Evolutionary conservation across 2,113 vertebrate genomes (phyloP), one percentile per base, ranked within the genome.

Genomic region (Chionis minor): DNA sequence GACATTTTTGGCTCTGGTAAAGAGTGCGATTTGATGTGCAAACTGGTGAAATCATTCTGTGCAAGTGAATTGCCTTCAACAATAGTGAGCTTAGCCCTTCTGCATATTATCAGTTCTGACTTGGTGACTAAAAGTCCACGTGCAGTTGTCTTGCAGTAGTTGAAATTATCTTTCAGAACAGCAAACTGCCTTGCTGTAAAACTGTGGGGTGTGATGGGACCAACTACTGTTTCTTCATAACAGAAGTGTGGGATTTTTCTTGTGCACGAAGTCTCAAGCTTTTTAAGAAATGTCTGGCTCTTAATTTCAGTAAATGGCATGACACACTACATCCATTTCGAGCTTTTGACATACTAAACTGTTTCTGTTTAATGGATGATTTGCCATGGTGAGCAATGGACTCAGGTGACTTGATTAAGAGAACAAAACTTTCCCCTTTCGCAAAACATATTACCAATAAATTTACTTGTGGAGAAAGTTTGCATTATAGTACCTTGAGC

Each of bases 241-340:
- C 42, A 90, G n/a, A 78, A 90, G 51, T 42, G 67, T 59, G 73
- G 83, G 87, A 30, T 67, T 96, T 90, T 96, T 93, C 94, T 93
- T 93, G 14, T 91, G 54, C n/a, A 38, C 23, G 19, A 71, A 91
- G 66, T 82, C 47, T 84, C 86, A 94, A 96, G 83, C 71, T 96
- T 94, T 95, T 2, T 92, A 58, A 95, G 67, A 92, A 94, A 94
- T 95, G 79, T 98, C 97, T 97, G 92, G 95, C 95, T 97, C 91
- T 97, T 94, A 92, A 94, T 95, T 96, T 96, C 94, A 96, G 94
- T 97, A 98, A 99, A 99, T 99, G 99, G 99, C 99, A 99, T 99
- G 99, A 99, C 99, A 99, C 99, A 99, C 99, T 98, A 99, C 99
- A 99, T 99, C 98, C 95, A 95, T 95, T 96, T 93, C 55, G 94